Conservation (phyloP, 2,888 invertebrate species). For the Gnatocerus cornutus region DNA sequence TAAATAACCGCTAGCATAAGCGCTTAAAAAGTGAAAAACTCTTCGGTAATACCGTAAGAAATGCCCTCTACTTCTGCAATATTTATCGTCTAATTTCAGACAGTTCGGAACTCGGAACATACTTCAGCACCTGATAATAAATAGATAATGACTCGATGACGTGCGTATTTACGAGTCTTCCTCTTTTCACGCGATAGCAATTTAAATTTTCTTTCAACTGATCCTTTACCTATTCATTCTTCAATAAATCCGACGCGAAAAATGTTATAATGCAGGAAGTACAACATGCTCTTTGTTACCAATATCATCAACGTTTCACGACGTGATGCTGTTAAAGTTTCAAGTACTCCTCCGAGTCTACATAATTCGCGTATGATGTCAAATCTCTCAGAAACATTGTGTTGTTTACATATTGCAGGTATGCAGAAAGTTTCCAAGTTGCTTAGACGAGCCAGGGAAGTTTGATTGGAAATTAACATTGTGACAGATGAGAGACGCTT, state of each 20-base stretch:
- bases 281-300: background rate
- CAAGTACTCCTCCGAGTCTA: conserved; percentile 19
- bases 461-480: too few relatives aligned
- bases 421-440: too few relatives aligned
- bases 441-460: too few relatives aligned
- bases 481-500: too few relatives aligned
- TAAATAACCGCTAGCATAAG: background rate
- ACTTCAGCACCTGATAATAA: conserved; percentile 45
- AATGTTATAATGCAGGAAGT: too few relatives aligned
- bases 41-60: conserved; percentile 20
- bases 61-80: conserved; percentile 35
- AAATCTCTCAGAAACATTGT: conserved; percentile 1
- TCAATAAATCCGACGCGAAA: too few relatives aligned
- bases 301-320: conserved; percentile 17
- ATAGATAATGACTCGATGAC: conserved; percentile 48
- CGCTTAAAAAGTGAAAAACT: conserved; percentile 10
- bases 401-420: too few relatives aligned
- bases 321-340: conserved; percentile 27
- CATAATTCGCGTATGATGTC: conserved; percentile 8
- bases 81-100: conserved; percentile 46
- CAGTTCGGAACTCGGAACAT: conserved; percentile 41
- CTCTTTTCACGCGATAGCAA: conserved; percentile 42
- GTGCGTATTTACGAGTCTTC: conserved; percentile 41
- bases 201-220: conserved; percentile 36
- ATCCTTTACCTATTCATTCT: conserved; percentile 23